A percentile compares a stretch with the other conserved stretches of the same genome.
Evolutionary conservation across 2,113 vertebrate species (phyloP).

Genomic region (Vombatus ursinus): DNA sequence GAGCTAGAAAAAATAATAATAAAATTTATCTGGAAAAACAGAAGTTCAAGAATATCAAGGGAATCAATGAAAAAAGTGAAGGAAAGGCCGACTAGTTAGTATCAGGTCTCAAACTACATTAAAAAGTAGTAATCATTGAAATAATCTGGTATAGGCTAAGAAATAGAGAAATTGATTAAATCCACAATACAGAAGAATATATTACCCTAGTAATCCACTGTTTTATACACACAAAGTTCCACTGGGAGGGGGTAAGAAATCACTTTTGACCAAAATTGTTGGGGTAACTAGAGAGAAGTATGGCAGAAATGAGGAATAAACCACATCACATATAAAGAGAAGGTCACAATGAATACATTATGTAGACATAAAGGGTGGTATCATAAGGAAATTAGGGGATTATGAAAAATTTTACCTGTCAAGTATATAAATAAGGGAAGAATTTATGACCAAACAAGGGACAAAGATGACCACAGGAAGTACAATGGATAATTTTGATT

Average conservation of each 20-base stretch:
- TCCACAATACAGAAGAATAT: background rate
- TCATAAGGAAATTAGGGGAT: background rate
- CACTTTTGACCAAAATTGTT: background rate
- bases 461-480: no score
- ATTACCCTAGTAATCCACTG: background rate
- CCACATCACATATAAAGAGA: background rate
- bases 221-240: background rate
- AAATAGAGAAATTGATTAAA: background rate
- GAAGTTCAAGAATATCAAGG: background rate
- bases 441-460: no score
- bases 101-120: background rate
- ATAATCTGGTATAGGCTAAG: background rate
- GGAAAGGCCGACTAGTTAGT: background rate
- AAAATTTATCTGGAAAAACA: background rate
- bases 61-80: background rate
- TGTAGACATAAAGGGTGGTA: background rate
- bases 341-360: background rate
- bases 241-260: background rate
- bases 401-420: background rate
- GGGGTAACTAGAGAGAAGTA: background rate
- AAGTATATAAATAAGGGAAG: no score
- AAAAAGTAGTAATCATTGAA: background rate
- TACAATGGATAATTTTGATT: background rate
- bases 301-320: background rate
- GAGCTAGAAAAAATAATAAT: background rate